A percentile compares a stretch with the other conserved stretches of the same genome.
These are phyloP conservation scores for Nyleta sp. DNA, from an alignment of 2,888 invertebrate genomes.

Conservation along the genomic window DNA sequence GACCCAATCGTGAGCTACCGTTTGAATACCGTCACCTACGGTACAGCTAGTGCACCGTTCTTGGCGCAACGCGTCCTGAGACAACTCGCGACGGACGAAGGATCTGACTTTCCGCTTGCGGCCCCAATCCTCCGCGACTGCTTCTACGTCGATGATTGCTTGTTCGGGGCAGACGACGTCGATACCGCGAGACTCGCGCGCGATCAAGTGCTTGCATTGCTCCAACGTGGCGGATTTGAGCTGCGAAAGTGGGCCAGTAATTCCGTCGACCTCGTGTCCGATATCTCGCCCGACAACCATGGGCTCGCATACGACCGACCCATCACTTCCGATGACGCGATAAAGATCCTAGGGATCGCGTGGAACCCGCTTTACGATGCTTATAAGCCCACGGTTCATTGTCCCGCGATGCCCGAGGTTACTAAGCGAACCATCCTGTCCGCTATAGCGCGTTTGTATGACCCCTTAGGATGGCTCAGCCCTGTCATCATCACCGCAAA, in stretches of 20 bases:
- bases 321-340: background rate
- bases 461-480: background rate
- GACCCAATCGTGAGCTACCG: background rate
- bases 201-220: background rate
- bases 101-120: background rate
- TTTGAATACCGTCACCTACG: constrained; percentile 11
- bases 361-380: constrained; percentile 14
- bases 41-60: background rate
- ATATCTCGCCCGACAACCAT: constrained; percentile 13
- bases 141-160: constrained; percentile 25
- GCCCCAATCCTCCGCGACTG: background rate
- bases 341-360: constrained; percentile 9
- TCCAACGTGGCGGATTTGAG: background rate
- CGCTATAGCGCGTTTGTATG: background rate
- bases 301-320: constrained; percentile 20
- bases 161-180: constrained; percentile 11
- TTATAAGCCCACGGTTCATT: background rate
- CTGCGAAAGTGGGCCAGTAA: constrained; percentile 30
- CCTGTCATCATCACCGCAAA: background rate
- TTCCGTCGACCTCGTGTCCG: background rate
- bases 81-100: constrained; percentile 2
- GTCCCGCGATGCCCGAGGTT: background rate
- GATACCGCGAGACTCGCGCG: background rate
- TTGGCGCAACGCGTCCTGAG: background rate
- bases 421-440: background rate